phyloP scores from a whole-genome alignment of 2,797 vertebrate species.

The Myotis myotis region DNA sequence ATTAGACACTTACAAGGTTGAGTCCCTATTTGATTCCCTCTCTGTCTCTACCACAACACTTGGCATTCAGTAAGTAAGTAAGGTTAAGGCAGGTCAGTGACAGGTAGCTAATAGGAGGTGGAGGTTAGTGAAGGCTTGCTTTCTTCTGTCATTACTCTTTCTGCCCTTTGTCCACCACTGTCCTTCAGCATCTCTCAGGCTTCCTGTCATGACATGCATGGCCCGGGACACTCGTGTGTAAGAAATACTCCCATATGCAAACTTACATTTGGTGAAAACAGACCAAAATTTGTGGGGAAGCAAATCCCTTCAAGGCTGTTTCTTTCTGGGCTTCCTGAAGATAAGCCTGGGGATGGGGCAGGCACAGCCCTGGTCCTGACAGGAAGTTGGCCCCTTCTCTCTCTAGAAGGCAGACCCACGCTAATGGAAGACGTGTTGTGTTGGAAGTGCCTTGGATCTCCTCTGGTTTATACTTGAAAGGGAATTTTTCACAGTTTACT shows the following conservation, averaged over 20 bases:
- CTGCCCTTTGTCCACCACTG: too few relatives aligned
- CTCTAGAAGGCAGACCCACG: neutral
- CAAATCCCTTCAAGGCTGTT: neutral
- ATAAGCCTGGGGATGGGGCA: too few relatives aligned
- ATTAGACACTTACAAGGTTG: neutral
- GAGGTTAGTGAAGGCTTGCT: neutral
- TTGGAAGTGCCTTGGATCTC: neutral
- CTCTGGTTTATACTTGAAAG: neutral
- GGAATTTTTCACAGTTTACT: neutral
- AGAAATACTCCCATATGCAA: neutral
- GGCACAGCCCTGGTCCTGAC: neutral
- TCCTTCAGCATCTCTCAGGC: neutral
- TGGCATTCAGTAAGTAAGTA: neutral
- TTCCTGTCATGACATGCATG: neutral
- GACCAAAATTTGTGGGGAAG: neutral
- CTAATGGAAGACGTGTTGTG: neutral
- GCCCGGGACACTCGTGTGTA: neutral
- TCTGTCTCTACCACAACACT: neutral
- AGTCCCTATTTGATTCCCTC: neutral
- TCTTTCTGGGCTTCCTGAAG: neutral
- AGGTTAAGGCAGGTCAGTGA: neutral
- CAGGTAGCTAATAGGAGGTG: neutral
- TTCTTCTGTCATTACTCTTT: neutral
- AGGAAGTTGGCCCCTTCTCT: neutral
- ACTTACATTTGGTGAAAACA: neutral